Evolutionary conservation across 2,888 invertebrate species (phyloP), one percentile per base, ranked within the genome.

Genomic region (Hypomecis punctinalis): DNA sequence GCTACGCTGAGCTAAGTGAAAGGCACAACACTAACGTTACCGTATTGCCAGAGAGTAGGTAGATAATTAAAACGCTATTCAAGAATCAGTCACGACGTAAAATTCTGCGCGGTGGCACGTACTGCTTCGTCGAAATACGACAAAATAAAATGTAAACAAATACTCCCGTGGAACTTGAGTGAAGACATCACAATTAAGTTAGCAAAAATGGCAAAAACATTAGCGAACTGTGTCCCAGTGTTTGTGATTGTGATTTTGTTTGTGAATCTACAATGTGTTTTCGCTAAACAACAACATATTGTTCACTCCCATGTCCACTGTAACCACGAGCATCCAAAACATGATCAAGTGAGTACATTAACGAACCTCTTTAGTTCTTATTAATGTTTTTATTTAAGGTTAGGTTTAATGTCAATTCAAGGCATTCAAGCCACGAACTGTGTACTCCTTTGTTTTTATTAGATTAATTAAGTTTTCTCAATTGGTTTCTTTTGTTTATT

Each of bases 321-420:
- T 84, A 94, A 90, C 55, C 96, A 96, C 76, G 91, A 94, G 68
- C 95, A 95, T 84, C 96, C 96, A 3, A 94, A 94, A 78, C 94
- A 94, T 61, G 94, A 96, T 80, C 95, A 96, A 94, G 96, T 96
- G 81, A 93, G 93, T 90, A 33, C 23, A 51, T 9, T 47, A 45
- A 42, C 59, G 51, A 37, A 51, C 45, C 9, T n/a, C 8, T 61
- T 53, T 63, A 23, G 59, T 55, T 40, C 59, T 61, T 40, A 40
- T 33, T 35, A 45, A 8, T 2, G 11, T 5, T 58, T 68, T 59
- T 49, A 23, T 23, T 23, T 23, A 23, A 63, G 68, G 67, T 71
- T 69, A 64, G 51, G 43, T 47, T 58, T n/a, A 1, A 49, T 4
- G 36, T 8, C 11, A 7, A 49, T 23, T 23, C 23, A 23, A 23